Evolutionary conservation across 2,888 invertebrate genomes (phyloP).

Genomic region (Erpobdella octoculata): DNA sequence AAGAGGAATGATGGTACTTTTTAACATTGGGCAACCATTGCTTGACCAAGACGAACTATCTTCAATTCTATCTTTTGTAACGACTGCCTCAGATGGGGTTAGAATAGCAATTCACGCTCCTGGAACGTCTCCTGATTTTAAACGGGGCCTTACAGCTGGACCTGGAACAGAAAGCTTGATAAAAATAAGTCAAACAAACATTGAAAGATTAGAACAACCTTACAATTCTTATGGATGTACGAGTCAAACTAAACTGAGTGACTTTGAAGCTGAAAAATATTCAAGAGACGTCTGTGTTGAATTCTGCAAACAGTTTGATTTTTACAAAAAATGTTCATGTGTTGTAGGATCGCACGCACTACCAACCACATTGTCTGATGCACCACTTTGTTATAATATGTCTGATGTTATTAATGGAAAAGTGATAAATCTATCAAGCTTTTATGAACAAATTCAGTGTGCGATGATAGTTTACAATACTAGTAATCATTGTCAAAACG

Average conservation of each 20-base stretch:
- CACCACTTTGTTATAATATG: background rate
- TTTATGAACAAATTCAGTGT: background rate
- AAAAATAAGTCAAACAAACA: background rate
- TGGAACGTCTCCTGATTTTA: background rate
- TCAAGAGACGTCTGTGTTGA: background rate
- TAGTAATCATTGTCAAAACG: background rate
- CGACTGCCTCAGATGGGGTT: background rate
- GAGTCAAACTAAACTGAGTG: background rate
- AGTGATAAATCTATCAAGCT: background rate
- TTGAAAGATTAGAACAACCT: background rate
- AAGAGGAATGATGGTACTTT: conserved; percentile 15
- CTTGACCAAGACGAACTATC: background rate
- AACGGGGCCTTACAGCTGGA: conserved; percentile 1
- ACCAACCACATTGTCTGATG: background rate
- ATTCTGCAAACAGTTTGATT: background rate
- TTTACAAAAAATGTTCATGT: background rate
- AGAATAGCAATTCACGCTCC: conserved; percentile 5
- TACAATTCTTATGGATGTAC: background rate
- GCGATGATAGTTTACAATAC: background rate
- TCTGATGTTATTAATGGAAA: background rate
- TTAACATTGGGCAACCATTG: conserved; percentile 12
- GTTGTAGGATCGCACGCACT: background rate
- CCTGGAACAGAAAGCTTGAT: conserved; percentile 17
- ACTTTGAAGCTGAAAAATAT: background rate
- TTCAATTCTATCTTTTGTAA: background rate